Evolutionary conservation across 1,140 invertebrate genomes (phyloP).

Genomic region (Drosophila tani): DNA sequence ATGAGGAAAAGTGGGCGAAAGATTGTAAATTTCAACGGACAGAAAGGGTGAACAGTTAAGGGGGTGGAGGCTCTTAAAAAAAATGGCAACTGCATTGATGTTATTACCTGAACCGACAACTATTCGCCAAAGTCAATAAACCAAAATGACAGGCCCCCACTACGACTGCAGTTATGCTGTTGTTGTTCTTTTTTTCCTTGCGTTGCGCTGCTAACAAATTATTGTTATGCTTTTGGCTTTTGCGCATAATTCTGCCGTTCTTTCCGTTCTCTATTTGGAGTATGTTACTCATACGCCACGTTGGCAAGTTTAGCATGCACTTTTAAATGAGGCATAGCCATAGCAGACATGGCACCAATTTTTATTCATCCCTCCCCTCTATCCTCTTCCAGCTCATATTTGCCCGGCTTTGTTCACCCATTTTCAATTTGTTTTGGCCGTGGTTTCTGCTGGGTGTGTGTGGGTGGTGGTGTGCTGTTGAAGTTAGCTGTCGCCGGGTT

Average conservation of each 20-base stretch:
- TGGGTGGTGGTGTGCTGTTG: slow-evolving; percentile 24
- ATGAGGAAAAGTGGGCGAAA: slow-evolving; percentile 11
- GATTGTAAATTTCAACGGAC: slow-evolving; percentile 38
- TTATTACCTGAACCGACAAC: slow-evolving; percentile 80
- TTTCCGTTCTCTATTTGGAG: slow-evolving; percentile 68
- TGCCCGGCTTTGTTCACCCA: slow-evolving; percentile 52
- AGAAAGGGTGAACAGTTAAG: not conserved
- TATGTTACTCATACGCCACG: slow-evolving; percentile 79
- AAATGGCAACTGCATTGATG: slow-evolving; percentile 83
- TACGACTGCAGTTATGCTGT: slow-evolving; percentile 48
- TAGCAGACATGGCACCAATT: slow-evolving; percentile 58
- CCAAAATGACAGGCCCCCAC: slow-evolving; percentile 66
- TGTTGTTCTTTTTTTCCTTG: slow-evolving; percentile 41
- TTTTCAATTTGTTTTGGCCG: slow-evolving; percentile 72
- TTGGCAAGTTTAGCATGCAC: slow-evolving; percentile 57
- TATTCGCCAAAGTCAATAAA: slow-evolving; percentile 83
- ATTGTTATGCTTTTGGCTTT: slow-evolving; percentile 81
- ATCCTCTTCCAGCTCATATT: slow-evolving; percentile 11
- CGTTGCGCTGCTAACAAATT: slow-evolving; percentile 63
- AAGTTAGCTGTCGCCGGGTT: slow-evolving; percentile 57
- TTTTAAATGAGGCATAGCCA: slow-evolving; percentile 74
- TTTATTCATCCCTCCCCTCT: slow-evolving; percentile 10
- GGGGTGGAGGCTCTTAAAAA: slow-evolving; percentile 39
- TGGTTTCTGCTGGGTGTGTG: slow-evolving; percentile 16
- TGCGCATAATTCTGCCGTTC: slow-evolving; percentile 79